Percentiles rank a stretch among this genome's conserved stretches.
Evolutionary conservation across 2,797 vertebrate species (phyloP).

Genomic region (Lycodopsis pacificus): DNA sequence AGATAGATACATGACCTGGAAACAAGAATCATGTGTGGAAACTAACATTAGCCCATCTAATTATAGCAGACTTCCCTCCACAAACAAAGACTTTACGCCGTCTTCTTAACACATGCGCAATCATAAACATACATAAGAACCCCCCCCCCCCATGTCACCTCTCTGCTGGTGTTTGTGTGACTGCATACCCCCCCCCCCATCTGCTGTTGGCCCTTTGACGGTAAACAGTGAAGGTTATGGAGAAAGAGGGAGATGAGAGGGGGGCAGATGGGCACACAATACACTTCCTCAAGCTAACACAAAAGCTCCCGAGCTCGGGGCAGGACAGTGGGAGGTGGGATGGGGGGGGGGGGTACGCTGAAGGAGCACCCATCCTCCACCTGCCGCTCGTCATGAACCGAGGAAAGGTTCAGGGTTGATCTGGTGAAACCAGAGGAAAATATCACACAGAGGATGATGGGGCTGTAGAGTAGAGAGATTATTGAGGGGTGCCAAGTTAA

Average conservation of each 20-base stretch:
- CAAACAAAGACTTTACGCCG: conserved; percentile 43
- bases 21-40: conserved; percentile 16
- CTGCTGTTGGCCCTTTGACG: conserved; percentile 69
- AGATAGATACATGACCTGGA: conserved; percentile 1
- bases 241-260: conserved; percentile 45
- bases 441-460: conserved; percentile 12
- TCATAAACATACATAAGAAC: not conserved
- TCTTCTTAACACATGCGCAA: conserved; percentile 19
- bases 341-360: conserved; percentile 30
- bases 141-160: not conserved
- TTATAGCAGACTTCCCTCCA: conserved; percentile 39
- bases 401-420: conserved; percentile 6
- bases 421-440: not conserved
- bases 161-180: conserved; percentile 43
- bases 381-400: conserved; percentile 46
- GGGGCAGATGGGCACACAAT: conserved; percentile 78
- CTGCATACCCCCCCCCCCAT: conserved; percentile 55
- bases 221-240: conserved; percentile 48
- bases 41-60: conserved; percentile 41
- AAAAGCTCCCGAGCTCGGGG: conserved; percentile 49
- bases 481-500: conserved; percentile 40
- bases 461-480: conserved; percentile 11
- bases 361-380: conserved; percentile 60
- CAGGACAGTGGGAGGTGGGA: conserved; percentile 47
- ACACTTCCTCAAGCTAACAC: conserved; percentile 57